Conservation (phyloP, 2,113 vertebrate genomes). For the Pseudopipra pipra region DNA sequence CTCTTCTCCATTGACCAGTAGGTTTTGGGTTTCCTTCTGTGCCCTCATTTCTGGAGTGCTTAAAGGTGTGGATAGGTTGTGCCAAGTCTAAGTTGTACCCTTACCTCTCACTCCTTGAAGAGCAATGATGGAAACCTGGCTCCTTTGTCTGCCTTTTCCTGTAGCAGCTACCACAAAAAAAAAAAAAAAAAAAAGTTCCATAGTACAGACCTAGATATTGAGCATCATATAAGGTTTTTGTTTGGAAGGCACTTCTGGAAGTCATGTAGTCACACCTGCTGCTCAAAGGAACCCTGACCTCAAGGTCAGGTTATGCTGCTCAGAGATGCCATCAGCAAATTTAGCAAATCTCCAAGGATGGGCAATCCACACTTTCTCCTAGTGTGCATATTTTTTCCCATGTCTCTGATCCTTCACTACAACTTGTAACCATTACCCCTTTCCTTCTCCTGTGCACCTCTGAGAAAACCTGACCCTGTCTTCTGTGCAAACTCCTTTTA, state of each 20-base stretch:
- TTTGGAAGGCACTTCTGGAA: not conserved
- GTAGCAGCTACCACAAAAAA: not conserved
- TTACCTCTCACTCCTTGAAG: not conserved
- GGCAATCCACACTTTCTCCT: not conserved
- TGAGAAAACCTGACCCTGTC: not conserved
- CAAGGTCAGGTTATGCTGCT: not conserved
- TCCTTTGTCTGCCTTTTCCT: not conserved
- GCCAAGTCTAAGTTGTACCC: not conserved
- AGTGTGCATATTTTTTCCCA: not conserved
- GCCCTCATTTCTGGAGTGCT: not conserved
- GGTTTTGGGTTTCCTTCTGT: not conserved
- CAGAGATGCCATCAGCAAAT: not conserved
- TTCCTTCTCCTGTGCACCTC: not conserved
- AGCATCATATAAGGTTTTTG: not conserved
- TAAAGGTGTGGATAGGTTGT: not conserved
- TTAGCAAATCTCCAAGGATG: not conserved
- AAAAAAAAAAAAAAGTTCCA: not conserved
- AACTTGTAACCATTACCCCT: not conserved
- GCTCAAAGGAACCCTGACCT: not conserved
- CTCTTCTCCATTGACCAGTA: not conserved
- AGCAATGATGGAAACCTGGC: not conserved
- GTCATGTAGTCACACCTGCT: not conserved
- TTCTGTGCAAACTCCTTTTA: not conserved
- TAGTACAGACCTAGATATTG: not conserved
- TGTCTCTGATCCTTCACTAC: not conserved